A percentile compares a stretch with the other conserved stretches of the same genome.
Evolutionary conservation across 2,797 vertebrate genomes (phyloP).

Genomic region (Arctocebus calabarensis): DNA sequence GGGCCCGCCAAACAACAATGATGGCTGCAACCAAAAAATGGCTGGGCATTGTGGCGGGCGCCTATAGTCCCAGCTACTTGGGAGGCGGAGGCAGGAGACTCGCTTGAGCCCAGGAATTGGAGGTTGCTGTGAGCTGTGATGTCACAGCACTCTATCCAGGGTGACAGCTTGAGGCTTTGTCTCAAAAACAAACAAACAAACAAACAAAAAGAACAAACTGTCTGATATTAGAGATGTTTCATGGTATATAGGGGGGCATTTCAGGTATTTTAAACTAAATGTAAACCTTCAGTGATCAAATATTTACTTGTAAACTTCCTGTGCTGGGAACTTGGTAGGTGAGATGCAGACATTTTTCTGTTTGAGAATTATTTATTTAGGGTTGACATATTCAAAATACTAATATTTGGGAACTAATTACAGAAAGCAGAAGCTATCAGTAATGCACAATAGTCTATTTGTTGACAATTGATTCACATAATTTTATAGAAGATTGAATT

Average conservation of each 20-base stretch:
- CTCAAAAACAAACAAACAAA: too few relatives aligned
- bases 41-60: too few relatives aligned
- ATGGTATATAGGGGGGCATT: neutral
- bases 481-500: constrained; percentile 52
- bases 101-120: too few relatives aligned
- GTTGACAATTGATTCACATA: constrained; percentile 3
- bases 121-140: too few relatives aligned
- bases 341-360: neutral
- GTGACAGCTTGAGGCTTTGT: too few relatives aligned
- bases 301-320: neutral
- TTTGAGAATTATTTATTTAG: constrained; percentile 49
- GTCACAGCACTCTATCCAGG: too few relatives aligned
- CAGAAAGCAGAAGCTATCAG: neutral
- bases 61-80: too few relatives aligned
- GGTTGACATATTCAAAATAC: constrained; percentile 9
- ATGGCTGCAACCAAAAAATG: too few relatives aligned
- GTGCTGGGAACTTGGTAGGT: constrained; percentile 3
- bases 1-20: too few relatives aligned
- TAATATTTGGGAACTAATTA: neutral
- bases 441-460: neutral
- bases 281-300: neutral
- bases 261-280: constrained; percentile 57
- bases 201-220: too few relatives aligned
- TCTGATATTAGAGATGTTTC: constrained; percentile 32
- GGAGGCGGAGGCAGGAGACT: too few relatives aligned